Percentiles rank a stretch among this genome's conserved stretches.
Evolutionary conservation across 2,113 vertebrate genomes (phyloP).

Genomic region (Strix uralensis): DNA sequence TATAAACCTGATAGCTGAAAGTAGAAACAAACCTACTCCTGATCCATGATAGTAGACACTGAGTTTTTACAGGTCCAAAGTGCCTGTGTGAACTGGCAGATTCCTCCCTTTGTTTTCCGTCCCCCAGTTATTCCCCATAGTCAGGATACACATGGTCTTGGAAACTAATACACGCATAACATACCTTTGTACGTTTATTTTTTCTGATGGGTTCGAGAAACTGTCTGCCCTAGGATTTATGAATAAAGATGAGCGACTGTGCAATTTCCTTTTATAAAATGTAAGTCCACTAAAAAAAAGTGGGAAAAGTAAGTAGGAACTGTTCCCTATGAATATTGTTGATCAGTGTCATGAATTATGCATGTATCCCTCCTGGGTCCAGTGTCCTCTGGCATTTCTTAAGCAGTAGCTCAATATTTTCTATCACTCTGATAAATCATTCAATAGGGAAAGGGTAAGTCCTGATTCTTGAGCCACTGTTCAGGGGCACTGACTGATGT

Average conservation of each 20-base stretch:
- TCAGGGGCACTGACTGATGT: conserved; percentile 19
- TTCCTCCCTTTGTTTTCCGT: neutral
- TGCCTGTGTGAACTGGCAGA: neutral
- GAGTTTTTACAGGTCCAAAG: neutral
- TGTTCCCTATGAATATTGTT: conserved; percentile 22
- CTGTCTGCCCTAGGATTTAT: neutral
- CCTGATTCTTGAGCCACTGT: conserved; percentile 20
- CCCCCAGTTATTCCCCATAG: neutral
- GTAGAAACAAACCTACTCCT: neutral
- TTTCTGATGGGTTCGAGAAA: neutral
- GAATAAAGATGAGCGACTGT: conserved; percentile 32
- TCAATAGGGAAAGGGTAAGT: conserved; percentile 13
- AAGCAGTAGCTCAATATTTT: conserved; percentile 40
- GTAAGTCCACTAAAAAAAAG: neutral
- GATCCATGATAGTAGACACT: neutral
- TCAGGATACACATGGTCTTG: neutral
- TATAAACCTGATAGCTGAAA: neutral
- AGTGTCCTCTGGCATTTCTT: conserved; percentile 37
- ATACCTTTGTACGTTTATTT: neutral
- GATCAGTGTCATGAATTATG: conserved; percentile 16
- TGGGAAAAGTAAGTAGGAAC: neutral
- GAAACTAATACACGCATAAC: neutral
- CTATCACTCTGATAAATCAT: conserved; percentile 44
- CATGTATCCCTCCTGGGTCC: neutral
- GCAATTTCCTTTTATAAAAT: conserved; percentile 2